Evolutionary conservation across 1,140 invertebrate genomes (phyloP).

Genomic region (Camponotus vicinus): DNA sequence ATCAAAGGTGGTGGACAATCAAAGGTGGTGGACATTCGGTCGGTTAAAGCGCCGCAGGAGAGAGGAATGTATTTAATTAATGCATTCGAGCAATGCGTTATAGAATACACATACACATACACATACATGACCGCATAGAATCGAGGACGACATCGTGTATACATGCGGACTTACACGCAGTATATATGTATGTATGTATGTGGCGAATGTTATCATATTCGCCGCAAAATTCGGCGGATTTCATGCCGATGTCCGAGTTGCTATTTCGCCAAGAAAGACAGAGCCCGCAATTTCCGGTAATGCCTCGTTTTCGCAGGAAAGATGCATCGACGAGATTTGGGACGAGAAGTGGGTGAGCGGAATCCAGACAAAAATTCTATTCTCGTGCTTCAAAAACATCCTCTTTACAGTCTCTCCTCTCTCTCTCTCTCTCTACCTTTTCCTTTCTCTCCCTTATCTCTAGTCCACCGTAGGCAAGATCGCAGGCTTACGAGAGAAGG

Average conservation of each 20-base stretch:
- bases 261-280: slow-evolving; percentile 31
- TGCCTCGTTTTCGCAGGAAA: slow-evolving; percentile 55
- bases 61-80: slow-evolving; percentile 73
- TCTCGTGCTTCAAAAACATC: not conserved
- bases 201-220: slow-evolving; percentile 62
- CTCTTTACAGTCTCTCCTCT: not conserved
- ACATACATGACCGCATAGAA: not conserved
- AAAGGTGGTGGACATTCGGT: slow-evolving; percentile 64
- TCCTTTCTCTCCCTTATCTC: not conserved
- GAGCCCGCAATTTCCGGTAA: slow-evolving; percentile 71
- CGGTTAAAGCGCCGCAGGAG: not conserved
- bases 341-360: slow-evolving; percentile 39
- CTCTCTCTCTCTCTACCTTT: not conserved
- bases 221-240: slow-evolving; percentile 60
- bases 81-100: slow-evolving; percentile 34
- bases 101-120: slow-evolving; percentile 2
- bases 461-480: slow-evolving; percentile 10
- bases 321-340: slow-evolving; percentile 62
- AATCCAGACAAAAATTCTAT: slow-evolving; percentile 47
- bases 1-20: slow-evolving; percentile 72
- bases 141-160: not conserved
- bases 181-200: not conserved
- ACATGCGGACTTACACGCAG: not conserved
- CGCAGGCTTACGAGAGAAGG: slow-evolving; percentile 68
- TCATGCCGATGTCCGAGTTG: slow-evolving; percentile 13